Evolutionary conservation across 2,797 vertebrate species (phyloP).

Genomic region (Scolopax rusticola): DNA sequence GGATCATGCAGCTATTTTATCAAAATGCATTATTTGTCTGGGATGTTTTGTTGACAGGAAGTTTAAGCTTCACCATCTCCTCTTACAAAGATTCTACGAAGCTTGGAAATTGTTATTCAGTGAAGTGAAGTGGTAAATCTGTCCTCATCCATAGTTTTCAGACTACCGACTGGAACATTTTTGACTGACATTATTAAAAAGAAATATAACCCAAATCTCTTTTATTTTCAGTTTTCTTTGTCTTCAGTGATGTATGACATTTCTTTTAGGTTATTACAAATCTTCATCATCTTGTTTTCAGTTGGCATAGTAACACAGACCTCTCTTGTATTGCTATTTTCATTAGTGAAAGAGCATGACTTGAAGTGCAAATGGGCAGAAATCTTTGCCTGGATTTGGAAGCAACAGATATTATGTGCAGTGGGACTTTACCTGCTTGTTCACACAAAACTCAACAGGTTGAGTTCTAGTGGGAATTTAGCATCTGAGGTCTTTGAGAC

Average conservation of each 20-base stretch:
- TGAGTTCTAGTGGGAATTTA: background rate
- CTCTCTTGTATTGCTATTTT: constrained; percentile 15
- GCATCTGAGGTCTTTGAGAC: background rate
- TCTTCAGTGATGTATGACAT: constrained; percentile 75
- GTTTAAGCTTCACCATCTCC: constrained; percentile 38
- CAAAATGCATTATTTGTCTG: constrained; percentile 44
- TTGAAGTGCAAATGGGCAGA: background rate
- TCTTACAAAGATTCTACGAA: constrained; percentile 51
- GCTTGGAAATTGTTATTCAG: constrained; percentile 67
- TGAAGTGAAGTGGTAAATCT: constrained; percentile 78
- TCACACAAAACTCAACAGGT: background rate
- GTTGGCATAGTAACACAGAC: background rate
- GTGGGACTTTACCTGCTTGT: background rate
- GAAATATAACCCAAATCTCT: constrained; percentile 55
- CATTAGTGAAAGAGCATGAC: background rate
- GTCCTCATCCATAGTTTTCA: constrained; percentile 53
- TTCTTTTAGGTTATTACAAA: constrained; percentile 68
- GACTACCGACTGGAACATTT: constrained; percentile 57
- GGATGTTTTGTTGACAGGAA: constrained; percentile 31
- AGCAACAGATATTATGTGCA: background rate
- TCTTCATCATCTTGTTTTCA: constrained; percentile 48
- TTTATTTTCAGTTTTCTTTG: constrained; percentile 65
- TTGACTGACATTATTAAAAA: constrained; percentile 65
- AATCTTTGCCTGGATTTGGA: constrained; percentile 12
- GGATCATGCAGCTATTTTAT: constrained; percentile 27